phyloP scores from a whole-genome alignment of 2,888 invertebrate species.

The Rhagium mordax region DNA sequence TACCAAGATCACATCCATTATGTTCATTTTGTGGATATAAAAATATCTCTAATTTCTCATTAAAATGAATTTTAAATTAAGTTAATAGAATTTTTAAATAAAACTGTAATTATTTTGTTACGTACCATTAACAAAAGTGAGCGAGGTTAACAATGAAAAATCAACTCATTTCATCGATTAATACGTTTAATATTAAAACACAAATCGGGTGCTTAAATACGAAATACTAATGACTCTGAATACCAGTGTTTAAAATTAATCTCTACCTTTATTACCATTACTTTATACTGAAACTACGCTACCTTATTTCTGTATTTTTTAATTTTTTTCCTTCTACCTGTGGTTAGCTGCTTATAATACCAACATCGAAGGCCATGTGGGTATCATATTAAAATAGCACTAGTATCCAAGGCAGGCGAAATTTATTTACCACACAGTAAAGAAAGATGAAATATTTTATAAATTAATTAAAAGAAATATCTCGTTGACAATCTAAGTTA shows the following conservation, averaged over 20 bases:
- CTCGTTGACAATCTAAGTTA: constrained; percentile 18
- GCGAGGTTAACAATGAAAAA: no score
- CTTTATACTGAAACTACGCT: neutral
- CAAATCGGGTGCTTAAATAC: neutral
- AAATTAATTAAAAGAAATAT: neutral
- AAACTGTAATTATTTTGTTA: no score
- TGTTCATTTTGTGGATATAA: no score
- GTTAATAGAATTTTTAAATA: no score
- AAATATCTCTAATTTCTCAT: no score
- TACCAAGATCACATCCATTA: no score
- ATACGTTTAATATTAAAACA: no score
- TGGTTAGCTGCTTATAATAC: neutral
- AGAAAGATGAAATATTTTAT: neutral
- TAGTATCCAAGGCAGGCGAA: neutral
- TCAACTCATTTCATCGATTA: no score
- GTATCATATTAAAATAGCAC: neutral
- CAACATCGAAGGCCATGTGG: neutral
- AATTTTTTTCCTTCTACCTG: neutral
- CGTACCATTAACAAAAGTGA: no score
- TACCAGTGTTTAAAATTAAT: neutral
- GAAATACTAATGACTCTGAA: neutral
- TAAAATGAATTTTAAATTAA: no score
- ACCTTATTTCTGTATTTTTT: neutral
- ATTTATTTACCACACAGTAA: neutral
- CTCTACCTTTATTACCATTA: neutral